Base-by-base conservation (phyloP, 1,140 invertebrate genomes). In the Artemia franciscana region DNA sequence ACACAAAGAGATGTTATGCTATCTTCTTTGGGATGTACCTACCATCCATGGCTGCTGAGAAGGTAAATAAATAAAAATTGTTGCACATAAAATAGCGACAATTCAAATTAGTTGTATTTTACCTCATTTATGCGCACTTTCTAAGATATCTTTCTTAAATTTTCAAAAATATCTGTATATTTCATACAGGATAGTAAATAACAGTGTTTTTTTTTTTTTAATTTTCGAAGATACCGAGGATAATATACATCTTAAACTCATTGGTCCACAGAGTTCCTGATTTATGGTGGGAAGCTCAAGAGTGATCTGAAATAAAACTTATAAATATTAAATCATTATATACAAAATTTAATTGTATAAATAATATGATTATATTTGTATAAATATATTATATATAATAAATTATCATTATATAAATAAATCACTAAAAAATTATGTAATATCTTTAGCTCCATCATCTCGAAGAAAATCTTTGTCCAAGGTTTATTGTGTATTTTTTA, bases 1-100 rank as follows among this genome's bases (percentile, higher is more conserved):
- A 75, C 78, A 0, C 78, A 82, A 61, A 78, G 79, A 71, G 74
- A 78, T 12, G 72, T 79, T n/a, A 79, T 81, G n/a, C 69, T 82
- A 0, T 70, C 74, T 0, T 74, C 79, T 2, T 72, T 82, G 1
- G 79, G 76, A 2, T 82, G 80, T 67, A 67, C 69, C 12, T 67
- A 69, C 62, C 69, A 80, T 65, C 63, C 67, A 5, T 71, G 68
- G 63, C 64, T 78, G 15, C 65, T 78, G 3, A 69, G 74, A 64
- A 73, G 70, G 76, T 78, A 18, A 62, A 65, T 7, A 58, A 63
- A 4, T 62, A 65, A n/a, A 67, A 64, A 5, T 9, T 7, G 5
- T 59, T 15, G 5, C n/a, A 39, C 5, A 5, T 23, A 23, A n/a
- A 59, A 24, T 7, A n/a, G 15, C 7, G 27, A n/a, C 7, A 15